phyloP scores from a whole-genome alignment of 2,797 vertebrate species.

The Garrulus glandarius region DNA sequence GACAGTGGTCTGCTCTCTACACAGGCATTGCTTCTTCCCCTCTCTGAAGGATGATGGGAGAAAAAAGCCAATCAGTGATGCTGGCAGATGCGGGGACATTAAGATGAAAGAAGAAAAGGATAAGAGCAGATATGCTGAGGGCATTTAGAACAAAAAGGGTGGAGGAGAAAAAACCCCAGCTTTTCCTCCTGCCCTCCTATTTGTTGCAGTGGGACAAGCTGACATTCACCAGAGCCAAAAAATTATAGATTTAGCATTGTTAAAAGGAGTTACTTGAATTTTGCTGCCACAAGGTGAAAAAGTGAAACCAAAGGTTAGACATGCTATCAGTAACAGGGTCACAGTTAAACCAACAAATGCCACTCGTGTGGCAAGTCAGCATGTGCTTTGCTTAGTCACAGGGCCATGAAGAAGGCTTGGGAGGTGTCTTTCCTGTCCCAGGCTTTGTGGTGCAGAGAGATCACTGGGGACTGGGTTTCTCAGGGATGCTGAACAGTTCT shows the following conservation, averaged over 20 bases:
- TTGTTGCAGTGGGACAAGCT: not conserved
- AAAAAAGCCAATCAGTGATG: not conserved
- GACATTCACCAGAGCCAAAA: not conserved
- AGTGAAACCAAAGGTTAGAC: not conserved
- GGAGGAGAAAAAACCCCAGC: not conserved
- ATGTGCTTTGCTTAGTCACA: slow-evolving; percentile 20
- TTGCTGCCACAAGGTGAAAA: not conserved
- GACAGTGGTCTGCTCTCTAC: not conserved
- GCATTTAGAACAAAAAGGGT: not conserved
- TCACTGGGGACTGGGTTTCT: not conserved
- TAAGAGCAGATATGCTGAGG: not conserved
- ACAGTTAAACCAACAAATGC: not conserved
- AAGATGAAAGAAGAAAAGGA: not conserved
- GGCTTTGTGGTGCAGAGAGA: not conserved
- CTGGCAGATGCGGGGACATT: not conserved
- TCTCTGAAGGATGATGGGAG: not conserved
- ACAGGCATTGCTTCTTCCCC: fast-evolving
- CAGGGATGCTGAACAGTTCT: not conserved
- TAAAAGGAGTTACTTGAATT: not conserved
- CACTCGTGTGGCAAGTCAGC: not conserved
- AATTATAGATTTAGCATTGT: not conserved
- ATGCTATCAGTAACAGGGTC: not conserved
- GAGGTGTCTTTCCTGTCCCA: not conserved
- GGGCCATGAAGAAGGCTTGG: not conserved
- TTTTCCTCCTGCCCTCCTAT: not conserved